Conservation (phyloP, 2,888 invertebrate species). For the Synanthedon formicaeformis region DNA sequence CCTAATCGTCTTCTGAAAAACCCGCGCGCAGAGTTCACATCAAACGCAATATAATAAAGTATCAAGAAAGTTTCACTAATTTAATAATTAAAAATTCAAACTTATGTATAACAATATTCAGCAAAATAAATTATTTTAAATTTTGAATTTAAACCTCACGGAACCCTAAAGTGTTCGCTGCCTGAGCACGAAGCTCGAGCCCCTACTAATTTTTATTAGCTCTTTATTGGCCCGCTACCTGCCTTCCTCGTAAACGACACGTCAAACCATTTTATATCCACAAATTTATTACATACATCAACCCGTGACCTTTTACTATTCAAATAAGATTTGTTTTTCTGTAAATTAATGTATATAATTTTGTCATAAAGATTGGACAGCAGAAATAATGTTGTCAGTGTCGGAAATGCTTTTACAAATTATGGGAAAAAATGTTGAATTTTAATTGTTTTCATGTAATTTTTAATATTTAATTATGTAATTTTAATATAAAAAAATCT, state of each 20-base stretch:
- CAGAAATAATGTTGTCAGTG: background rate
- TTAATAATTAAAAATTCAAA: too few species aligned
- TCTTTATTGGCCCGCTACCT: conserved; percentile 18
- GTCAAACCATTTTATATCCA: background rate
- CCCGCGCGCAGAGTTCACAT: too few species aligned
- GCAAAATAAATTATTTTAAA: too few species aligned
- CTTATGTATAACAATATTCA: too few species aligned
- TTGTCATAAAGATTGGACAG: background rate
- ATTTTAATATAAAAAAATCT: too few species aligned
- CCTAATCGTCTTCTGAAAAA: too few species aligned
- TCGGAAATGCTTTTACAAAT: background rate
- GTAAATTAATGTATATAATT: background rate
- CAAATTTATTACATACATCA: background rate
- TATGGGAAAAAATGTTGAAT: too few species aligned
- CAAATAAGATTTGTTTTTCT: background rate
- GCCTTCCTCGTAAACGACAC: conserved; percentile 17
- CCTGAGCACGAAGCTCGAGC: conserved; percentile 3
- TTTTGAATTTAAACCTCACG: background rate
- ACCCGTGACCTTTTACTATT: background rate
- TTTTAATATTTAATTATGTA: too few species aligned
- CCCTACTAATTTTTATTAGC: conserved; percentile 25
- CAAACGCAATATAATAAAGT: too few species aligned
- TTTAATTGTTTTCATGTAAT: too few species aligned
- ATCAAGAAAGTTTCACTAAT: too few species aligned
- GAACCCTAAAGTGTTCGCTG: background rate